Evolutionary conservation across 2,888 invertebrate genomes (phyloP).

Genomic region (Unio delphinus): DNA sequence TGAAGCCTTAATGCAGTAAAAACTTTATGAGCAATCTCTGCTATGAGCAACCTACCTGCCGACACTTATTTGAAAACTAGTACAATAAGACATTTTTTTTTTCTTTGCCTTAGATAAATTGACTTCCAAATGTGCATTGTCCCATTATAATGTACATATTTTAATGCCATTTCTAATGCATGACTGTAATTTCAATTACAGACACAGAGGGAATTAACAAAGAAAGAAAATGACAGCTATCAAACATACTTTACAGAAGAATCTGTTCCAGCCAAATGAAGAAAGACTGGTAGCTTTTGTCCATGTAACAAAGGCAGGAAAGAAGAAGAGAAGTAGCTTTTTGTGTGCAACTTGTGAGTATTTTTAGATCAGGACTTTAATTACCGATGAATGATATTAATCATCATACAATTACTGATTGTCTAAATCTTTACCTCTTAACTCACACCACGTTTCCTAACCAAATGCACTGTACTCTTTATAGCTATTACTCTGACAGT

Average conservation of each 20-base stretch:
- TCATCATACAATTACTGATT: background rate
- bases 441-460: background rate
- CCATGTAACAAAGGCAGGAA: constrained; percentile 84
- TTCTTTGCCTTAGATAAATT: too few species aligned
- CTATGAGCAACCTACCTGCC: too few species aligned
- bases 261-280: constrained; percentile 83
- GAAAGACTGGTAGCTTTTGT: constrained; percentile 85
- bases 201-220: background rate
- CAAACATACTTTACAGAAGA: constrained; percentile 83
- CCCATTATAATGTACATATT: too few species aligned
- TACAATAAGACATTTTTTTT: too few species aligned
- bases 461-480: too few species aligned
- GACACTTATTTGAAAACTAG: too few species aligned
- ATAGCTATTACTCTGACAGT: too few species aligned
- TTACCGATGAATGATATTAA: too few species aligned
- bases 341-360: constrained; percentile 77
- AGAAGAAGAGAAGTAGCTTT: constrained; percentile 87
- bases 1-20: too few species aligned
- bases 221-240: constrained; percentile 78
- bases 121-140: too few species aligned
- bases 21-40: too few species aligned
- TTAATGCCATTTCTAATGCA: too few species aligned
- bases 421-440: background rate
- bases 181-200: background rate
- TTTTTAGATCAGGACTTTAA: background rate